Evolutionary conservation across 2,797 vertebrate genomes (phyloP).

Genomic region (Brachymystax lenok): DNA sequence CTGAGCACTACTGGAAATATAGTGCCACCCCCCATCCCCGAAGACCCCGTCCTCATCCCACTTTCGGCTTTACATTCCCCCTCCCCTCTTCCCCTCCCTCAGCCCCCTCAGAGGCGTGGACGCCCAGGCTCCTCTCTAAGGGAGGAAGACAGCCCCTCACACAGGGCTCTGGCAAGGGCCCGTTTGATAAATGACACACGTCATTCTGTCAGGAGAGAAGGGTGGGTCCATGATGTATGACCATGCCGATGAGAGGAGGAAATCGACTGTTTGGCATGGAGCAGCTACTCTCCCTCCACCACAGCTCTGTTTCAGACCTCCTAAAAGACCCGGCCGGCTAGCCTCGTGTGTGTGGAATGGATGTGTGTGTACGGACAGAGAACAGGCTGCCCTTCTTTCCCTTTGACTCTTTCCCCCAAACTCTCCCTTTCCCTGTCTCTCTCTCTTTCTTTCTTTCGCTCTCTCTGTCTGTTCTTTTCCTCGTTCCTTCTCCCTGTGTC

Average conservation of each 20-base stretch:
- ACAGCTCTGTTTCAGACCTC: slow-evolving; percentile 80
- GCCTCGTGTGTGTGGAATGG: background rate
- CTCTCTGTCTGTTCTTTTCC: background rate
- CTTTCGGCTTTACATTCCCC: slow-evolving; percentile 12
- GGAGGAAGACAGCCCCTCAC: slow-evolving; percentile 14
- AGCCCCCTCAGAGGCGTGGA: background rate
- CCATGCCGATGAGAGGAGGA: slow-evolving; percentile 85
- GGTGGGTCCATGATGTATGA: slow-evolving; percentile 26
- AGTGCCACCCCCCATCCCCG: slow-evolving; percentile 15
- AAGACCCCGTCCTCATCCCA: background rate
- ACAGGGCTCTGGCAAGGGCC: slow-evolving; percentile 22
- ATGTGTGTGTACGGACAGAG: background rate
- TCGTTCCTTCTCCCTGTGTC: slow-evolving; percentile 27
- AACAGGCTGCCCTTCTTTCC: slow-evolving; percentile 19
- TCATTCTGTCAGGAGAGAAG: slow-evolving; percentile 57
- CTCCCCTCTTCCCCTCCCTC: slow-evolving; percentile 3
- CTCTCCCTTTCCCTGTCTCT: background rate
- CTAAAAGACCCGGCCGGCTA: slow-evolving; percentile 55
- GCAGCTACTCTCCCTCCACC: slow-evolving; percentile 65
- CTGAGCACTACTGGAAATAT: slow-evolving; percentile 37
- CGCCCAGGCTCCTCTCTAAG: slow-evolving; percentile 10
- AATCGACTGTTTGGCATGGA: slow-evolving; percentile 96
- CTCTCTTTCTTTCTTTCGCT: background rate
- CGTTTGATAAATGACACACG: slow-evolving; percentile 58
- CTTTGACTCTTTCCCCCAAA: slow-evolving; percentile 18